These are phyloP conservation scores for Sebastes iracundus DNA, from an alignment of 2,797 vertebrate genomes.

Conservation along the genomic window DNA sequence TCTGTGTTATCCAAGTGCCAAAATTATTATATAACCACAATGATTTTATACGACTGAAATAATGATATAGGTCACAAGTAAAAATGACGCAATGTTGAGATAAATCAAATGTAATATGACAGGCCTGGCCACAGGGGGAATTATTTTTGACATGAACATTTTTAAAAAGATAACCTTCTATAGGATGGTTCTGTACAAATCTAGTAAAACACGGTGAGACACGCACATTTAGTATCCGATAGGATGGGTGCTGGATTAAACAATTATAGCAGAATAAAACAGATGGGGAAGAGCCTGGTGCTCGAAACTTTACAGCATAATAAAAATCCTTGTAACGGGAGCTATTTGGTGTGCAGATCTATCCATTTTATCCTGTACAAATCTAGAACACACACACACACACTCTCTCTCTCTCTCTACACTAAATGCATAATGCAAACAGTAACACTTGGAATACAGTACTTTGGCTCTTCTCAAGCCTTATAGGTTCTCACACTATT, in stretches of 20 bases:
- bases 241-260: no score
- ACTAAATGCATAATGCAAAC: neutral
- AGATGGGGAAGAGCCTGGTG: no score
- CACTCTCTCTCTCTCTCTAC: neutral
- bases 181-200: neutral
- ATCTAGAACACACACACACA: neutral
- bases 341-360: no score
- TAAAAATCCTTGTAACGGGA: no score
- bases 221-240: neutral
- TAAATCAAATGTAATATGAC: neutral
- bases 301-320: no score
- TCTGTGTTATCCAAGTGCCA: constrained; percentile 29
- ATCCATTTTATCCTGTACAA: no score
- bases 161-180: neutral
- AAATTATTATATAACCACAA: constrained; percentile 10
- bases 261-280: no score
- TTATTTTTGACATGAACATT: neutral
- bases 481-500: neutral
- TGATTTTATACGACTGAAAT: constrained; percentile 25
- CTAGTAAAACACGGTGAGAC: neutral
- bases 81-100: constrained; percentile 74
- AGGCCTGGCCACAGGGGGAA: neutral
- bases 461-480: neutral
- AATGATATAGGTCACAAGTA: constrained; percentile 42
- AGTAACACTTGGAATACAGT: neutral